phyloP scores from a whole-genome alignment of 1,140 invertebrate genomes.

The Eueides isabella region DNA sequence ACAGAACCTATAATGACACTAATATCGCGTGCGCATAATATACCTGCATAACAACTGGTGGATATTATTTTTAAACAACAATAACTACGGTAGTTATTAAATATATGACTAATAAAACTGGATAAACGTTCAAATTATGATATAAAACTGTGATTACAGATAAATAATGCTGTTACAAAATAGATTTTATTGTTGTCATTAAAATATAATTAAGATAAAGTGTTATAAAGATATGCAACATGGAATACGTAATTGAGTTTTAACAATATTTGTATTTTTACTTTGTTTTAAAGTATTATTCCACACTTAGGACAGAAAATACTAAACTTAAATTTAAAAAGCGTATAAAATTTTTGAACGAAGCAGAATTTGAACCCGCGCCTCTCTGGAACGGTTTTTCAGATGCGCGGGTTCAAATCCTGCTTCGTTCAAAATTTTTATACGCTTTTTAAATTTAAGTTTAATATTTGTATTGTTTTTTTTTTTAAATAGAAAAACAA shows the following conservation, averaged over 20 bases:
- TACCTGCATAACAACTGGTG: neutral
- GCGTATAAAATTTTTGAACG: too few relatives aligned
- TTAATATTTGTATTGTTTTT: too few relatives aligned
- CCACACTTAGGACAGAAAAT: too few relatives aligned
- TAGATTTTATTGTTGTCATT: neutral
- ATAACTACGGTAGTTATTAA: neutral
- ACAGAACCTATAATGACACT: conserved; percentile 9
- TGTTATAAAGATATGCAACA: neutral
- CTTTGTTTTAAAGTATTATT: too few relatives aligned
- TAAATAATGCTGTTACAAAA: neutral
- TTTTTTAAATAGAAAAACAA: too few relatives aligned
- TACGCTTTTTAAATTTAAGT: too few relatives aligned
- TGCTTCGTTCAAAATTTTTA: too few relatives aligned
- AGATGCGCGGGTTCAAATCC: too few relatives aligned
- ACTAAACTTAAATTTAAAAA: too few relatives aligned
- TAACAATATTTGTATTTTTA: too few relatives aligned
- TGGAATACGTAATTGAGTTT: neutral
- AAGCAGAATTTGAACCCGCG: too few relatives aligned
- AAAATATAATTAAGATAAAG: neutral
- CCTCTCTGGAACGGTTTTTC: too few relatives aligned
- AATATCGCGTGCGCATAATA: conserved; percentile 20
- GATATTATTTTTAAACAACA: conserved; percentile 24
- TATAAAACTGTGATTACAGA: neutral
- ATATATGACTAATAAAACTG: neutral
- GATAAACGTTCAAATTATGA: neutral